Evolutionary conservation across 2,888 invertebrate species (phyloP), one percentile per base, ranked within the genome.

Genomic region (Notodonta ziczac): DNA sequence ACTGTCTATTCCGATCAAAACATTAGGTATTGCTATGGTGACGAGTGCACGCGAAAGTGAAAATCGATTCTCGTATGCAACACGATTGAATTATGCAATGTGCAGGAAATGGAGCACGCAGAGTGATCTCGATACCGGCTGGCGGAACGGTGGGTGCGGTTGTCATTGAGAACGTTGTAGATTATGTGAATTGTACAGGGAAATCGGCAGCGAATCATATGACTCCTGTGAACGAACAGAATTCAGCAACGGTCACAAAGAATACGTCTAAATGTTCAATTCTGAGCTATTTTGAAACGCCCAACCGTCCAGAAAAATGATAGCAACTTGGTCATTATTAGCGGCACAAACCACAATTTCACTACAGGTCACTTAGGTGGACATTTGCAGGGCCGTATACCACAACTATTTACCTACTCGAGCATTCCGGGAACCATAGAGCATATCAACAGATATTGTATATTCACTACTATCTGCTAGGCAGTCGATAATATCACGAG

Each of bases 51-150:
- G 81, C 73, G 85, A 91, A 90, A 91, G 89, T 87, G 86, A 87
- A 87, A 87, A 90, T 89, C 85, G 84, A 89, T 89, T 82, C 80
- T 78, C 70, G 80, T 84, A 78, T 83, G 83, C 81, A 82, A 81
- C 66, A 63, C 76, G 74, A 80, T 80, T 81, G 79, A 75, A 85
- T 90, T 88, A 89, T 86, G 88, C 85, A 91, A 90, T 75, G 63
- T 63, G 74, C 71, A 82, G 87, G 85, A 89, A 90, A 87, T 84
- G 81, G 87, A 87, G 85, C 88, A 83, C 73, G 77, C 76, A 73
- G 77, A 71, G 71, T 74, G 85, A 77, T 89, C 86, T 86, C 86
- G 80, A 83, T 85, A 82, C 72, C 78, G 74, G 60, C 67, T 70
- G 73, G 83, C 85, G 88, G 85, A 89, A 88, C 90, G 85, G 59